phyloP scores from a whole-genome alignment of 2,888 invertebrate species.

The Scaptomyza parva region DNA sequence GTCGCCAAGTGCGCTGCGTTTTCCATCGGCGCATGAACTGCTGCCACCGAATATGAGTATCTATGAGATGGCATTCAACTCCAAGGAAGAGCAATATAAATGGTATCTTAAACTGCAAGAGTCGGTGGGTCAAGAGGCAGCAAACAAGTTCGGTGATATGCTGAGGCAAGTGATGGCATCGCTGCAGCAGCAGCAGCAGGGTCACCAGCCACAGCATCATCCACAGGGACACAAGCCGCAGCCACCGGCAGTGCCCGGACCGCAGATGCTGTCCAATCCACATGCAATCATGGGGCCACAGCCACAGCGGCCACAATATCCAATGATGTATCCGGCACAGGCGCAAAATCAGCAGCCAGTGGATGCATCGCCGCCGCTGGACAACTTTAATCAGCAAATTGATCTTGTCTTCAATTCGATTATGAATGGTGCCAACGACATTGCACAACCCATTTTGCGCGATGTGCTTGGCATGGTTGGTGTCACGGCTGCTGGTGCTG shows the following conservation, averaged over 20 bases:
- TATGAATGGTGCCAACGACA: conserved; percentile 84
- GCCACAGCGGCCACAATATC: conserved; percentile 71
- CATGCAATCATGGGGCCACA: conserved; percentile 55
- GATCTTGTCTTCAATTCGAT: conserved; percentile 84
- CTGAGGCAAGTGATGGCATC: conserved; percentile 83
- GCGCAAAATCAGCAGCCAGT: conserved; percentile 67
- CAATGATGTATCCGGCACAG: conserved; percentile 67
- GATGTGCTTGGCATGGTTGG: conserved; percentile 84
- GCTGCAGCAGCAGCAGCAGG: conserved; percentile 69
- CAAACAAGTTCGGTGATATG: conserved; percentile 86
- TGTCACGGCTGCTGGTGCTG: conserved; percentile 45
- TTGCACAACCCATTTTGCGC: conserved; percentile 83
- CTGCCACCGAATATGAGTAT: conserved; percentile 87
- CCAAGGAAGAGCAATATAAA: conserved; percentile 86
- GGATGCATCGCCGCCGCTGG: conserved; percentile 72
- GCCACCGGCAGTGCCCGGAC: conserved; percentile 38
- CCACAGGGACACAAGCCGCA: conserved; percentile 61
- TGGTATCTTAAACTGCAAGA: conserved; percentile 87
- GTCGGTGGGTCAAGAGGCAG: conserved; percentile 86
- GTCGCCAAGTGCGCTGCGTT: conserved; percentile 69
- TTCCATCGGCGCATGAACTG: conserved; percentile 83
- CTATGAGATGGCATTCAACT: conserved; percentile 87
- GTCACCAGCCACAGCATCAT: conserved; percentile 62
- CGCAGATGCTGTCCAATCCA: conserved; percentile 65
- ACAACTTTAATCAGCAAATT: conserved; percentile 84